Evolutionary conservation across 2,888 invertebrate genomes (phyloP), one percentile per base, ranked within the genome.

Genomic region (Griposia aprilina): DNA sequence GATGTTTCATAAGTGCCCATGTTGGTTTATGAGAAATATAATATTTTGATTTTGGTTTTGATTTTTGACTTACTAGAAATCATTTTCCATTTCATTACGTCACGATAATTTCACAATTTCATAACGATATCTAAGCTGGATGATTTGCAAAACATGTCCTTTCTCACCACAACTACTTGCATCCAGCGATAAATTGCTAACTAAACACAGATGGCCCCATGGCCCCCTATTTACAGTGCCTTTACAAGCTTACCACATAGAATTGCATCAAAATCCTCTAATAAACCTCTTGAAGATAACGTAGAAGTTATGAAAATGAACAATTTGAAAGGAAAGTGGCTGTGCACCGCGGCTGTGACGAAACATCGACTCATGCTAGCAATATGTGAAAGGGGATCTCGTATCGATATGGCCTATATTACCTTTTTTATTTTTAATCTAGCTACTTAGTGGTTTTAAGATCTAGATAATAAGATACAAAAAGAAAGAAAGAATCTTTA

Each of bases 371-470:
- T 84, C 67, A 80, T 77, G 73, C 83, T 77, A 78, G 85, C 80
- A 84, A 83, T 72, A 87, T 87, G 89, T 89, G 90, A 91, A 92
- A 92, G 91, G 90, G 90, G 89, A 87, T 84, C 78, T 89, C 76
- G 74, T 87, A 83, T 79, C 80, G 74, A 80, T 74, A 73, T 80
- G 74, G 76, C 78, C 89, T 82, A 85, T 84, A 83, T 87, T 80
- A n/a, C 50, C 65, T 78, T 80, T 84, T 85, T 83, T 76, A 55
- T 65, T 81, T 73, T 68, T 55, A 69, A 26, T 74, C 69, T 69
- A 66, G 48, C 67, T 80, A 62, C 78, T 80, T 62, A 69, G 30
- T 65, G 15, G 17, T 30, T 66, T 84, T 66, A 52, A 73, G 76
- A 81, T 84, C 65, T 52, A 69, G 72, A 76, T 75, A 17, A 55